phyloP scores from a whole-genome alignment of 2,113 vertebrate species.

The Anarrhichthys ocellatus region DNA sequence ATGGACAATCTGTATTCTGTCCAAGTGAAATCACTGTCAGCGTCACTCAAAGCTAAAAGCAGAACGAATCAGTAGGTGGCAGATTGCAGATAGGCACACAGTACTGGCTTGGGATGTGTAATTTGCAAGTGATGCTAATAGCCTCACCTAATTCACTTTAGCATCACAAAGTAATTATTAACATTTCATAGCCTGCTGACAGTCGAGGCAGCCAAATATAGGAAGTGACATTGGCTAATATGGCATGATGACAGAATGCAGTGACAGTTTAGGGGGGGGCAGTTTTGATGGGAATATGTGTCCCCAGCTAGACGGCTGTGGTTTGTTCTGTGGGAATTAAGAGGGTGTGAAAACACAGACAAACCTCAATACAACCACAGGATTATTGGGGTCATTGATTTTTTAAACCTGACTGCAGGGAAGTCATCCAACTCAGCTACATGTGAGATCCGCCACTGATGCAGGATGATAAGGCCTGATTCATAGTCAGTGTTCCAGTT shows the following conservation, averaged over 20 bases:
- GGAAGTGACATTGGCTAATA: constrained; percentile 36
- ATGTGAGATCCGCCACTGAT: not conserved
- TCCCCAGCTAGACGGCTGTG: not conserved
- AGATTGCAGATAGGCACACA: constrained; percentile 52
- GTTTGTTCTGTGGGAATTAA: not conserved
- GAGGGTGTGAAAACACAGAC: not conserved
- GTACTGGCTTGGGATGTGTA: constrained; percentile 18
- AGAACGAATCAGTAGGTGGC: constrained; percentile 42
- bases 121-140: constrained; percentile 47
- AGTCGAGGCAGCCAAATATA: constrained; percentile 20
- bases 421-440: too few species aligned
- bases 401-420: not conserved
- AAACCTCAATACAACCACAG: not conserved
- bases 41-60: constrained; percentile 65
- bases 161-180: constrained; percentile 41
- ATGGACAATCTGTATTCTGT: constrained; percentile 63
- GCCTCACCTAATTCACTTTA: constrained; percentile 25
- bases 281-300: not conserved
- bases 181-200: constrained; percentile 32
- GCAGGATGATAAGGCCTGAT: not conserved
- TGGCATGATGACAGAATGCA: not conserved
- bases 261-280: not conserved
- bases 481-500: too few species aligned
- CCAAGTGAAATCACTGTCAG: constrained; percentile 61
- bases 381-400: not conserved